Percentiles rank a stretch among this genome's conserved stretches.
Conservation (phyloP, 2,113 vertebrate genomes). For the Oriolus oriolus region DNA sequence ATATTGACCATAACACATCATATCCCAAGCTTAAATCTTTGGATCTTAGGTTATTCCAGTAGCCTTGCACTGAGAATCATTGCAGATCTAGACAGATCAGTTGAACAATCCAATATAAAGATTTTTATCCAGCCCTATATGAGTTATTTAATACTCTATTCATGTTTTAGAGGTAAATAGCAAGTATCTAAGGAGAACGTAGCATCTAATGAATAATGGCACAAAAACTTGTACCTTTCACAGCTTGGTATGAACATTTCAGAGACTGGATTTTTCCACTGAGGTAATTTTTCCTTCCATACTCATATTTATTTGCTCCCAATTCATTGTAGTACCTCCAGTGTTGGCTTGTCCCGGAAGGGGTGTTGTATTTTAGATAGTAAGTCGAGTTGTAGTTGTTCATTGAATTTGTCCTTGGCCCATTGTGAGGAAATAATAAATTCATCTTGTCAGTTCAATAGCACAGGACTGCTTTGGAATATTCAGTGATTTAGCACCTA, state of each 20-base stretch:
- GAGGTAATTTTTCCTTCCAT: not conserved
- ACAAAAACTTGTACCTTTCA: not conserved
- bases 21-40: not conserved
- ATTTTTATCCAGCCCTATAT: not conserved
- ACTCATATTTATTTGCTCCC: not conserved
- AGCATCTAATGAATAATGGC: not conserved
- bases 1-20: not conserved
- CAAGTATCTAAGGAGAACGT: not conserved
- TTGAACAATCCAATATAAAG: not conserved
- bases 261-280: not conserved
- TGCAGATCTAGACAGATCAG: not conserved
- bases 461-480: not conserved
- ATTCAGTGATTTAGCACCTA: not conserved
- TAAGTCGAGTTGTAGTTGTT: not conserved
- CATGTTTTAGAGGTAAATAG: not conserved
- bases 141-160: not conserved
- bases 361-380: not conserved
- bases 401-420: not conserved
- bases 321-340: not conserved
- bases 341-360: not conserved
- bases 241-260: not conserved
- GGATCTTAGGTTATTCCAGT: not conserved
- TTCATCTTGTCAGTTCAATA: conserved; percentile 30
- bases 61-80: not conserved
- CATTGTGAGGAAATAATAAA: conserved; percentile 40